A percentile compares a stretch with the other conserved stretches of the same genome.
phyloP scores from a whole-genome alignment of 2,888 invertebrate genomes.

The Xylophagus ater region DNA sequence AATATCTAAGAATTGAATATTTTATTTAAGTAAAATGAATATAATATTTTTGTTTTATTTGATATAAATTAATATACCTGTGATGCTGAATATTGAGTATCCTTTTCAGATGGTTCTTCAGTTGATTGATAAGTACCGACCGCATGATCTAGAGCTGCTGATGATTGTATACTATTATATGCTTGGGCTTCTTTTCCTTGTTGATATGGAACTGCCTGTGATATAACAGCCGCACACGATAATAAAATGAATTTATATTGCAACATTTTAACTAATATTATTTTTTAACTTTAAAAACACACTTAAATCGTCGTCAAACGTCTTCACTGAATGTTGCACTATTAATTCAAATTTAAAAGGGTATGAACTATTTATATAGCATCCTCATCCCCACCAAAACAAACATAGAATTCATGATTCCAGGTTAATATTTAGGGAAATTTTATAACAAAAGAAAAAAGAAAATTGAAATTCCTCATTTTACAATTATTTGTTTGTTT shows the following conservation, averaged over 20 bases:
- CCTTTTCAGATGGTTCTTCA: constrained; percentile 10
- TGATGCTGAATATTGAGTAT: constrained; percentile 12
- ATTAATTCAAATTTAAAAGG: neutral
- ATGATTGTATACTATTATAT: neutral
- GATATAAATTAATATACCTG: constrained; percentile 10
- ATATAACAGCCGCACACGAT: neutral
- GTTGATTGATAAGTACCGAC: neutral
- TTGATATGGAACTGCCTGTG: constrained; percentile 2
- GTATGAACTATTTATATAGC: constrained; percentile 1
- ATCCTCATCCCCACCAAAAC: constrained; percentile 6
- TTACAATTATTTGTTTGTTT: too few relatives aligned
- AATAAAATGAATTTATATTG: constrained; percentile 1
- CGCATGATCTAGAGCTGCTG: constrained; percentile 1
- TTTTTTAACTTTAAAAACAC: too few relatives aligned
- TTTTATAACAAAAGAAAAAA: neutral
- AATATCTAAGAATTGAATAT: constrained; percentile 13
- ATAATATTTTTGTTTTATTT: neutral
- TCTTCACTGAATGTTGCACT: neutral
- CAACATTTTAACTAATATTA: too few relatives aligned
- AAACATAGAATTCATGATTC: too few relatives aligned
- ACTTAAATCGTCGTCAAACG: neutral
- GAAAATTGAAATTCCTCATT: neutral
- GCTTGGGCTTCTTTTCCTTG: neutral
- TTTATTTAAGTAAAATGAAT: neutral
- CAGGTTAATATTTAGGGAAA: neutral